These are phyloP conservation scores for Dreissena rostriformis DNA, from an alignment of 1,140 invertebrate species.

Conservation along the genomic window DNA sequence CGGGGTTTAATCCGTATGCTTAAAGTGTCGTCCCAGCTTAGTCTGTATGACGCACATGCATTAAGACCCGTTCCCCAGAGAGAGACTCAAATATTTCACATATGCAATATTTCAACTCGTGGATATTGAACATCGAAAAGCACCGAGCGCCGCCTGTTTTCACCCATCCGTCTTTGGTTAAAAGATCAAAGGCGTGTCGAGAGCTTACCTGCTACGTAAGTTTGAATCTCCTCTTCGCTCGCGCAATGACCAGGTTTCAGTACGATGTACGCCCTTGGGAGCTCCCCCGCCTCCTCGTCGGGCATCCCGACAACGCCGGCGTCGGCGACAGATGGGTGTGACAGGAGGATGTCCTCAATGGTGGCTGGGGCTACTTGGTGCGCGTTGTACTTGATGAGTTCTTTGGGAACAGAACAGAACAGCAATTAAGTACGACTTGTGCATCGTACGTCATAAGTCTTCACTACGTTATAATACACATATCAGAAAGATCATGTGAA, in stretches of 20 bases:
- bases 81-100: too few species aligned
- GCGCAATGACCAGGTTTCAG: slow-evolving; percentile 80
- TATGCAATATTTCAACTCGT: too few species aligned
- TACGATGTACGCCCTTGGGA: slow-evolving; percentile 89
- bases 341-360: slow-evolving; percentile 90
- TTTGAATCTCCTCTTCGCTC: slow-evolving; percentile 35
- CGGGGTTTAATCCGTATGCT: too few species aligned
- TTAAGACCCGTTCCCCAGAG: too few species aligned
- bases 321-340: slow-evolving; percentile 88
- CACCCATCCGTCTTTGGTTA: slow-evolving; percentile 89
- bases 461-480: not conserved
- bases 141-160: too few species aligned
- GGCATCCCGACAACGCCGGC: slow-evolving; percentile 92
- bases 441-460: not conserved
- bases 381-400: slow-evolving; percentile 92
- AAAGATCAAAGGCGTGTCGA: too few species aligned
- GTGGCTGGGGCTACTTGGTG: slow-evolving; percentile 94
- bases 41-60: too few species aligned
- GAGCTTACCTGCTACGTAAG: slow-evolving; percentile 74
- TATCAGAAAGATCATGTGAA: not conserved
- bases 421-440: not conserved
- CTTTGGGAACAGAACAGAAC: slow-evolving; percentile 56
- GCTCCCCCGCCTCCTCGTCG: slow-evolving; percentile 87
- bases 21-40: too few species aligned
- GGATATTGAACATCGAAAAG: too few species aligned